phyloP scores from a whole-genome alignment of 2,888 invertebrate genomes.

The Pristionchus exspectatus region DNA sequence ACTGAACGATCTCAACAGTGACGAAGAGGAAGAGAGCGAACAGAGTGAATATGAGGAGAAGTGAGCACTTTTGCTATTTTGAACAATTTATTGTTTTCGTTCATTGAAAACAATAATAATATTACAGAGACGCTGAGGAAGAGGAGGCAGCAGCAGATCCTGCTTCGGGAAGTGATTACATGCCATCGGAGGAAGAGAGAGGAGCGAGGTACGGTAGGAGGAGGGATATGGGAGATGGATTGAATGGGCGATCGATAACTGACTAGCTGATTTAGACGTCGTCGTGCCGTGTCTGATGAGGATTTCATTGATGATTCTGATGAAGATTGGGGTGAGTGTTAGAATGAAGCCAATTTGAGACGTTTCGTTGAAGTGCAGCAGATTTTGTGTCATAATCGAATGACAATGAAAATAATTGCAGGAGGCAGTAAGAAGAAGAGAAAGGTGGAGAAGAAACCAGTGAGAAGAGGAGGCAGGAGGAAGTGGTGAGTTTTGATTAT shows the following conservation, averaged over 20 bases:
- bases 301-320: slow-evolving; percentile 47
- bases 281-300: slow-evolving; percentile 9
- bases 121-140: slow-evolving; percentile 57
- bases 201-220: slow-evolving; percentile 36
- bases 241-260: not conserved
- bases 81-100: not conserved
- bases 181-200: slow-evolving; percentile 60
- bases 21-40: slow-evolving; percentile 61
- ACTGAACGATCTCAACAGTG: slow-evolving; percentile 62
- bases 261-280: not conserved
- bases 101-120: not conserved
- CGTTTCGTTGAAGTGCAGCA: not conserved
- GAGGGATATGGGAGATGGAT: not conserved
- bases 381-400: not conserved
- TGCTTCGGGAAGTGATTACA: slow-evolving; percentile 60
- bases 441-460: slow-evolving; percentile 53
- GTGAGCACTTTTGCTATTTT: not conserved
- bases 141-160: slow-evolving; percentile 58
- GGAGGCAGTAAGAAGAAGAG: slow-evolving; percentile 24
- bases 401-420: not conserved
- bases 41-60: slow-evolving; percentile 58
- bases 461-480: slow-evolving; percentile 51
- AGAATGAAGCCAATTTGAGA: not conserved
- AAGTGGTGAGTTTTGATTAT: slow-evolving; percentile 27
- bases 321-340: slow-evolving; percentile 34